These are phyloP conservation scores for Drosophila koepferae DNA, from an alignment of 2,888 invertebrate genomes.

Conservation along the genomic window DNA sequence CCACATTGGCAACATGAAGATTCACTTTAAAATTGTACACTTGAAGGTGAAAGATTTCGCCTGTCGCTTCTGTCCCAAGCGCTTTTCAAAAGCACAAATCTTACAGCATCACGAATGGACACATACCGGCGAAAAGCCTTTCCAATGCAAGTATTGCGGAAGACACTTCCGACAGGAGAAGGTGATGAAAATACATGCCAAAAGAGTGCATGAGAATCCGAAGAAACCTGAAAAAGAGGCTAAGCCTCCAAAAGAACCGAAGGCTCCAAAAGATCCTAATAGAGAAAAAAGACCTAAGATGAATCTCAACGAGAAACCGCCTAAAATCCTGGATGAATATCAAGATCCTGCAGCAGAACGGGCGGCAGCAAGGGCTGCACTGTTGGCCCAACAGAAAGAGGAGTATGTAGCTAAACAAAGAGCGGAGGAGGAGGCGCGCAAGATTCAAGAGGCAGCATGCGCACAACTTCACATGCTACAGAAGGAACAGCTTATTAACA, in stretches of 20 bases:
- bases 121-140: slow-evolving; percentile 84
- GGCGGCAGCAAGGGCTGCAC: slow-evolving; percentile 78
- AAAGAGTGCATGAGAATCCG: slow-evolving; percentile 75
- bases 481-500: slow-evolving; percentile 48
- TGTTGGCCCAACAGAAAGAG: slow-evolving; percentile 74
- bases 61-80: slow-evolving; percentile 82
- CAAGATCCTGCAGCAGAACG: slow-evolving; percentile 69
- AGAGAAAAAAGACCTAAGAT: slow-evolving; percentile 45
- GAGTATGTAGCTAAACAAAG: slow-evolving; percentile 74
- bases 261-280: slow-evolving; percentile 25
- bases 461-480: slow-evolving; percentile 72
- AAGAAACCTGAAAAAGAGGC: slow-evolving; percentile 41
- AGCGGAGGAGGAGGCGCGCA: slow-evolving; percentile 68
- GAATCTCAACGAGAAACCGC: slow-evolving; percentile 24
- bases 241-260: slow-evolving; percentile 40
- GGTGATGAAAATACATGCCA: slow-evolving; percentile 81
- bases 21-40: slow-evolving; percentile 83
- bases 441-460: slow-evolving; percentile 77
- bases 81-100: slow-evolving; percentile 82
- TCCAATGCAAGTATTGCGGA: slow-evolving; percentile 77
- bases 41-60: slow-evolving; percentile 83
- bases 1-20: slow-evolving; percentile 80
- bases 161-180: slow-evolving; percentile 82
- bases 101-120: slow-evolving; percentile 83
- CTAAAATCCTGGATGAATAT: slow-evolving; percentile 62